phyloP scores from a whole-genome alignment of 2,113 vertebrate species.

The Camelus dromedarius region DNA sequence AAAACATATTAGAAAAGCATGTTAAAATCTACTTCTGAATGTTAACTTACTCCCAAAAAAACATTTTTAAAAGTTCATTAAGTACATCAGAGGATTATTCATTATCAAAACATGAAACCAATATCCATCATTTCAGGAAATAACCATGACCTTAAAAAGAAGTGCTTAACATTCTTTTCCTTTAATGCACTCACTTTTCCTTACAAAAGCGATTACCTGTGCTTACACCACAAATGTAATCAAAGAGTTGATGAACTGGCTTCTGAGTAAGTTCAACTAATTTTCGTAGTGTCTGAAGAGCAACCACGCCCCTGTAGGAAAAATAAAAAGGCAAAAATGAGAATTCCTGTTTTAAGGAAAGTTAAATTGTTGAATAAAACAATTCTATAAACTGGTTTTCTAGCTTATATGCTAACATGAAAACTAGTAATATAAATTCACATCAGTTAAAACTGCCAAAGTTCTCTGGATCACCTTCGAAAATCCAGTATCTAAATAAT shows the following conservation, averaged over 20 bases:
- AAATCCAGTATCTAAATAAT: conserved; percentile 27
- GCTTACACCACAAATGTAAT: conserved; percentile 99
- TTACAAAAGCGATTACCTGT: conserved; percentile 90
- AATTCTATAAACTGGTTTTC: conserved; percentile 24
- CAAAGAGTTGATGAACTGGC: conserved; percentile 96
- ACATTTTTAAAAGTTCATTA: conserved; percentile 54
- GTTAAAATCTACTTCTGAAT: conserved; percentile 9
- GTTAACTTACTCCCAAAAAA: conserved; percentile 25
- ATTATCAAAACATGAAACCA: conserved; percentile 14
- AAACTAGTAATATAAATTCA: conserved; percentile 31
- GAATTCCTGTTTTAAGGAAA: conserved; percentile 48
- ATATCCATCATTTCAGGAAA: background rate
- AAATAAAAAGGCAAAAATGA: conserved; percentile 62
- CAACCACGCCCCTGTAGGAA: conserved; percentile 94
- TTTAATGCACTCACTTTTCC: background rate
- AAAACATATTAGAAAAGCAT: conserved; percentile 37
- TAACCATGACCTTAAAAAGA: background rate
- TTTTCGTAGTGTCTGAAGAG: conserved; percentile 95
- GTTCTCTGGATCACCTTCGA: conserved; percentile 16
- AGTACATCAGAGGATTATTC: background rate
- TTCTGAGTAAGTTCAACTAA: conserved; percentile 96
- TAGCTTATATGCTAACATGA: background rate
- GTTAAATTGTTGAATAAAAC: conserved; percentile 37
- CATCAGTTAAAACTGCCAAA: background rate
- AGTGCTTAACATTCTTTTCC: background rate